These are phyloP conservation scores for Synanthedon andrenaeformis DNA, from an alignment of 2,888 invertebrate genomes.

Conservation along the genomic window DNA sequence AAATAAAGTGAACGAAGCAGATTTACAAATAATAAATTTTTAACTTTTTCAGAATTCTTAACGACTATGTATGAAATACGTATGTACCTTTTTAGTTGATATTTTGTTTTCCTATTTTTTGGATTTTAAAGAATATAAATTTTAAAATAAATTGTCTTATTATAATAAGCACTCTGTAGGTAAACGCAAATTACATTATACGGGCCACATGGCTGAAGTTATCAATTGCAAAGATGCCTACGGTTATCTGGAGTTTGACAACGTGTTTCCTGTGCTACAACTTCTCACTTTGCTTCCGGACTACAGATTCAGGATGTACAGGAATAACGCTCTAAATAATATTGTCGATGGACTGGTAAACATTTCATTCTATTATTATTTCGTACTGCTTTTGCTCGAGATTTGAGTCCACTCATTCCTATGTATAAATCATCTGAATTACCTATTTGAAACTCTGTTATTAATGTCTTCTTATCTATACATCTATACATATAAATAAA, in stretches of 20 bases:
- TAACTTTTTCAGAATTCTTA: not conserved
- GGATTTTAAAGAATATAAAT: too few relatives aligned
- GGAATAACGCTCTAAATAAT: conserved; percentile 74
- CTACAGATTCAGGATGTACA: conserved; percentile 74
- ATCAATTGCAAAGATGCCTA: conserved; percentile 19
- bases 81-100: not conserved
- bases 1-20: too few relatives aligned
- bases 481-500: too few relatives aligned
- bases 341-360: conserved; percentile 73
- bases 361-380: too few relatives aligned
- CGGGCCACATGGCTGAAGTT: conserved; percentile 30
- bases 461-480: too few relatives aligned
- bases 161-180: not conserved
- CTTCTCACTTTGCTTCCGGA: conserved; percentile 74
- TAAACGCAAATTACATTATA: conserved; percentile 38
- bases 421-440: too few relatives aligned
- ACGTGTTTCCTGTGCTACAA: conserved; percentile 76
- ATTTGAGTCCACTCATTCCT: too few relatives aligned
- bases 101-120: too few relatives aligned
- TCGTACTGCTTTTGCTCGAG: too few relatives aligned
- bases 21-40: too few relatives aligned
- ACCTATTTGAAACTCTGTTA: too few relatives aligned
- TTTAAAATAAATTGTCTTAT: too few relatives aligned
- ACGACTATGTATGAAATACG: not conserved
- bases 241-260: conserved; percentile 49